phyloP scores from a whole-genome alignment of 2,797 vertebrate genomes.

The Chelidonichthys spinosus region DNA sequence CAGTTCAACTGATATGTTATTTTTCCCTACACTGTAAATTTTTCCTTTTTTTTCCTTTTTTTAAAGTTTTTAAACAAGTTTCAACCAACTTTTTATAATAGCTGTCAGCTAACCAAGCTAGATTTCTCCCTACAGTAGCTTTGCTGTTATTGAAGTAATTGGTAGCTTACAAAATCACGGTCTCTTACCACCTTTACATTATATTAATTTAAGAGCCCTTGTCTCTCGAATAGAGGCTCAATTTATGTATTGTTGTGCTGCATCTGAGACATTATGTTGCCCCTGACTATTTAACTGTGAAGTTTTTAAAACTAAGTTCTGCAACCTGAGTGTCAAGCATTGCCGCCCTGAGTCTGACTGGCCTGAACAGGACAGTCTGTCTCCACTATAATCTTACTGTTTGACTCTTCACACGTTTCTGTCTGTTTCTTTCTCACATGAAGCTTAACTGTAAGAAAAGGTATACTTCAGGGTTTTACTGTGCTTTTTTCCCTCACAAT shows the following conservation, averaged over 20 bases:
- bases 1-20: too few species aligned
- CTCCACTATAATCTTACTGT: constrained; percentile 19
- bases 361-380: constrained; percentile 6
- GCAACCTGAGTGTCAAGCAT: constrained; percentile 32
- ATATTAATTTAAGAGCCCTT: neutral
- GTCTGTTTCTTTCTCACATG: neutral
- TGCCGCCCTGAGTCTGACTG: constrained; percentile 7
- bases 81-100: too few species aligned
- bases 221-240: neutral
- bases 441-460: neutral
- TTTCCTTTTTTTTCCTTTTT: too few species aligned
- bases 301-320: constrained; percentile 46
- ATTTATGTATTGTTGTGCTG: neutral
- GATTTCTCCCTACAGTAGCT: too few species aligned
- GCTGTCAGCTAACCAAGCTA: too few species aligned
- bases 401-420: neutral
- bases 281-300: constrained; percentile 20
- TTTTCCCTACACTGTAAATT: too few species aligned
- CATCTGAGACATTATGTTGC: neutral
- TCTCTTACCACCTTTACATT: too few species aligned
- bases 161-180: too few species aligned
- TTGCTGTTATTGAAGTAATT: too few species aligned
- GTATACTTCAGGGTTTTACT: neutral
- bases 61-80: too few species aligned
- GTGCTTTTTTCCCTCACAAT: neutral